A percentile compares a stretch with the other conserved stretches of the same genome.
phyloP scores from a whole-genome alignment of 2,888 invertebrate genomes.

The Spialia ferax region DNA sequence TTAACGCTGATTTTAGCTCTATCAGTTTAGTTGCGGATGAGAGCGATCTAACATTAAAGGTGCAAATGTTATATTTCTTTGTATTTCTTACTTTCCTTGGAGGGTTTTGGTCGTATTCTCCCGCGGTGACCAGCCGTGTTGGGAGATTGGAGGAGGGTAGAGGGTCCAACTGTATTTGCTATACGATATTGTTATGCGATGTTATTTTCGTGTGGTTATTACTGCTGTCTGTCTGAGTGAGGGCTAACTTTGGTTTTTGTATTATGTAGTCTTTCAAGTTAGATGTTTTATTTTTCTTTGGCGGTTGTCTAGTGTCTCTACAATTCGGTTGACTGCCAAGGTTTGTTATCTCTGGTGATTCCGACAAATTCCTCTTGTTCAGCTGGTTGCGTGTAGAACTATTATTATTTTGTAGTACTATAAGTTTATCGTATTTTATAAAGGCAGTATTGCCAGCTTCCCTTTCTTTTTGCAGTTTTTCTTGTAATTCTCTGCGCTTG shows the following conservation, averaged over 20 bases:
- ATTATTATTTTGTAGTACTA: slow-evolving; percentile 40
- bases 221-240: slow-evolving; percentile 27
- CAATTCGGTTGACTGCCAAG: slow-evolving; percentile 10
- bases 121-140: slow-evolving; percentile 48
- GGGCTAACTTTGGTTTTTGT: slow-evolving; percentile 39
- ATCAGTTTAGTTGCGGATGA: slow-evolving; percentile 40
- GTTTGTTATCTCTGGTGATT: slow-evolving; percentile 18
- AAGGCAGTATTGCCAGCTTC: slow-evolving; percentile 42
- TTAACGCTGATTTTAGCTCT: slow-evolving; percentile 42
- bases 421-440: slow-evolving; percentile 45
- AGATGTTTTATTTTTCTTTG: slow-evolving; percentile 40
- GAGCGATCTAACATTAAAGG: slow-evolving; percentile 42
- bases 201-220: slow-evolving; percentile 23
- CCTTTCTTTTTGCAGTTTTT: slow-evolving; percentile 40
- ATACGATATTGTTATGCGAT: slow-evolving; percentile 32
- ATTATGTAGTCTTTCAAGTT: slow-evolving; percentile 40
- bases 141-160: slow-evolving; percentile 42
- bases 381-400: slow-evolving; percentile 17
- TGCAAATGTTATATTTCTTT: slow-evolving; percentile 34
- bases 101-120: slow-evolving; percentile 47
- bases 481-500: slow-evolving; percentile 43
- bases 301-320: slow-evolving; percentile 35
- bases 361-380: slow-evolving; percentile 40
- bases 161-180: slow-evolving; percentile 36
- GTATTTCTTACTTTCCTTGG: slow-evolving; percentile 39